Percentiles rank a stretch among this genome's conserved stretches.
These are phyloP conservation scores for Drosophila emarginata DNA, from an alignment of 2,888 invertebrate genomes.

Conservation along the genomic window DNA sequence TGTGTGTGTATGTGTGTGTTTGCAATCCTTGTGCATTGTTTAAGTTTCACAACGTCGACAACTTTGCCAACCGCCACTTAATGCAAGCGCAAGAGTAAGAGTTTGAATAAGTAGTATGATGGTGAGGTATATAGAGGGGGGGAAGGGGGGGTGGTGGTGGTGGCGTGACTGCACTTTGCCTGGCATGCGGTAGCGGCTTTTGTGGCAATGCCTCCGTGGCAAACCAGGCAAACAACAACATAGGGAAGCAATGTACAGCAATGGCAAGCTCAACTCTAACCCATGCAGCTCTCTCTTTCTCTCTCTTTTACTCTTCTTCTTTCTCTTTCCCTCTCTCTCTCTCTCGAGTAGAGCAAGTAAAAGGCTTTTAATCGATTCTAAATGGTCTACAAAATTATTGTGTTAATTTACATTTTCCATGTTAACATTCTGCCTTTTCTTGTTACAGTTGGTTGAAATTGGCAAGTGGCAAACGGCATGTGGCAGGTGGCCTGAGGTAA, in stretches of 20 bases:
- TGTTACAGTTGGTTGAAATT: background rate
- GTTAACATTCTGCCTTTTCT: conserved; percentile 30
- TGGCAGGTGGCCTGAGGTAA: background rate
- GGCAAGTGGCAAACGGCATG: background rate
- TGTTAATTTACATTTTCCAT: conserved; percentile 43
- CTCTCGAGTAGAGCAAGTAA: conserved; percentile 51
- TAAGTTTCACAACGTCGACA: conserved; percentile 71
- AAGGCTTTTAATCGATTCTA: conserved; percentile 75
- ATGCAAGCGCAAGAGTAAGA: conserved; percentile 57
- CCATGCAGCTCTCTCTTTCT: conserved; percentile 20
- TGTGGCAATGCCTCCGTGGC: conserved; percentile 61
- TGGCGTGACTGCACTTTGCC: conserved; percentile 58
- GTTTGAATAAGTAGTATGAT: background rate
- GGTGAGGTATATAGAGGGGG: background rate
- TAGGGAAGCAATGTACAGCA: conserved; percentile 25
- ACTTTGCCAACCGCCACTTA: conserved; percentile 73
- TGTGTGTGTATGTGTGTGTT: background rate
- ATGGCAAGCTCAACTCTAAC: conserved; percentile 2
- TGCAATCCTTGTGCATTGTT: conserved; percentile 57
- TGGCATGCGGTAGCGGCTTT: conserved; percentile 67
- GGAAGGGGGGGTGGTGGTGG: background rate
- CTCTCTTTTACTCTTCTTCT: conserved; percentile 24
- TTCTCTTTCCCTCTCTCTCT: conserved; percentile 26
- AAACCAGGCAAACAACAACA: conserved; percentile 56
- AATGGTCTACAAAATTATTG: conserved; percentile 65